Evolutionary conservation across 2,113 vertebrate species (phyloP), one percentile per base, ranked within the genome.

Genomic region (Saccopteryx leptura): DNA sequence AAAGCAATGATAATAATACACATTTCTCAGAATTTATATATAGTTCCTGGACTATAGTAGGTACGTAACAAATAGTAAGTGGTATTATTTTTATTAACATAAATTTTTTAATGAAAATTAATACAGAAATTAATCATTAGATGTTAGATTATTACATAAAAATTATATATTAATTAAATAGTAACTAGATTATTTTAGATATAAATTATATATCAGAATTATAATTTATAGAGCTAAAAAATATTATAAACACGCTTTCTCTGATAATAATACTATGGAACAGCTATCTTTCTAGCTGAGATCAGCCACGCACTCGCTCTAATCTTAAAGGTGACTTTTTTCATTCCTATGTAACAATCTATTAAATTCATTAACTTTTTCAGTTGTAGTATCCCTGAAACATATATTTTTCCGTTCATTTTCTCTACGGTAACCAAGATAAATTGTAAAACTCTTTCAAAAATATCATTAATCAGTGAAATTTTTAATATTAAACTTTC

Each of bases 221-320:
- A n/a, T 86, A 78, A 86, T 69, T 71, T n/a, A 24, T 31, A 74
- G 50, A 94, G 18, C 13, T 86, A 9, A 94, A 75, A 92, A 78
- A 85, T 23, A 1, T 5, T 9, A 15, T 46, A 14, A 10, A 10
- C 21, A 26, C 69, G n/a, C 18, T 81, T 90, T 72, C 1, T 31
- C n/a, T 95, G 75, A 1, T 61, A 87, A n/a, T 46, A 46, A 26
- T 39, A 24, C 21, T 17, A 12, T 33, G 9, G n/a, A 76, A 12
- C 23, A 84, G 26, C 11, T 54, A 58, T 31, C 33, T 86, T 11
- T 68, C 9, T 85, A 24, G 46, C n/a, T 66, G 26, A 75, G 46
- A 66, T 17, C 28, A 90, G 9, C 26, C 12, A 28, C 60, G 15
- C 76, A 33, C 54, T 69, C 6, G 13, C 8, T 75, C 4, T 78